Conservation (phyloP, 1,140 invertebrate genomes). For the Drosophila carrolli region DNA sequence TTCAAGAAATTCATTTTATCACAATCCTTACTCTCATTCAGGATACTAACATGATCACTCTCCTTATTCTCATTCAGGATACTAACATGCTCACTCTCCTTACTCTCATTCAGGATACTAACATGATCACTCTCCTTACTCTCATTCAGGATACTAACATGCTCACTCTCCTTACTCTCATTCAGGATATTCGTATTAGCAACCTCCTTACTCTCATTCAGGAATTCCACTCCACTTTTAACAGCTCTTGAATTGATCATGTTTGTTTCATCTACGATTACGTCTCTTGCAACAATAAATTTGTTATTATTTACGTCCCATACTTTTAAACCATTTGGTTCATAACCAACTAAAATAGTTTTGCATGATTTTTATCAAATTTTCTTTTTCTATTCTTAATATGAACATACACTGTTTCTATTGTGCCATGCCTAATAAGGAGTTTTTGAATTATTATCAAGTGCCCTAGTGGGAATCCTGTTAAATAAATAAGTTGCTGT, state of each 20-base stretch:
- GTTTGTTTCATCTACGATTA: conserved; percentile 16
- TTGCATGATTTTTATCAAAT: conserved; percentile 18
- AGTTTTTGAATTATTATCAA: not conserved
- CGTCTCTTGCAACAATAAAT: conserved; percentile 10
- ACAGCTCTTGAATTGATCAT: conserved; percentile 5
- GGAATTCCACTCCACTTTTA: conserved; percentile 5
- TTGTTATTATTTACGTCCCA: conserved; percentile 3
- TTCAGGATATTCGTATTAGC: not conserved
- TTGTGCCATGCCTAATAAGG: conserved; percentile 16
- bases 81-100: not conserved
- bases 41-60: not conserved
- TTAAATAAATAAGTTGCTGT: conserved; percentile 19
- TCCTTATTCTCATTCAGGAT: not conserved
- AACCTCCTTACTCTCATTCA: not conserved
- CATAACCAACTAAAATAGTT: conserved; percentile 12
- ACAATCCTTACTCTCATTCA: not conserved
- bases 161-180: not conserved
- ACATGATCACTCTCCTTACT: not conserved
- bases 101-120: not conserved
- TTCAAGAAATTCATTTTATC: not conserved
- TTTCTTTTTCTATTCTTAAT: conserved; percentile 20
- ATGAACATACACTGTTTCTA: conserved; percentile 11
- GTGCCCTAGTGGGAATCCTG: conserved; percentile 19
- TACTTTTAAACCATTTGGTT: conserved; percentile 12
- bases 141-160: not conserved